phyloP scores from a whole-genome alignment of 2,113 vertebrate species.

The Coryphaenoides rupestris region DNA sequence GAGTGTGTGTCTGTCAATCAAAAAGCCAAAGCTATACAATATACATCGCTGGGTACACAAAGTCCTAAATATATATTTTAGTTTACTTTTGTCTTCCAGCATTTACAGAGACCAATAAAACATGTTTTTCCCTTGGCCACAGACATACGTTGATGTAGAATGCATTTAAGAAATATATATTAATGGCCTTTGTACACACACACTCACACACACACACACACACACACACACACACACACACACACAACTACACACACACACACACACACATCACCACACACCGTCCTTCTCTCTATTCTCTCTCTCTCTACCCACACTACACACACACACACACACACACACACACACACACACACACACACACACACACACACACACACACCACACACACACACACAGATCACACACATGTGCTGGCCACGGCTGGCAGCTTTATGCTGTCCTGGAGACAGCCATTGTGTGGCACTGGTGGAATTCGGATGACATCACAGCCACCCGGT shows the following conservation, averaged over 20 bases:
- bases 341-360: constrained; percentile 5
- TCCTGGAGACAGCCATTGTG: constrained; percentile 46
- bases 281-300: too few species aligned
- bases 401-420: not conserved
- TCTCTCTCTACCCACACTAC: too few species aligned
- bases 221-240: not conserved
- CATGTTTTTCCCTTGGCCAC: too few species aligned
- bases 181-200: not conserved
- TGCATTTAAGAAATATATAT: not conserved
- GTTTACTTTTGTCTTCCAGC: too few species aligned
- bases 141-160: too few species aligned
- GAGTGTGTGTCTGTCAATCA: too few species aligned
- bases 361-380: constrained; percentile 4
- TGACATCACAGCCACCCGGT: constrained; percentile 54
- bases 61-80: too few species aligned
- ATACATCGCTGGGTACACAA: too few species aligned
- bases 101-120: too few species aligned
- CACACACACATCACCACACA: constrained; percentile 6
- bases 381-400: not conserved
- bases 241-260: not conserved
- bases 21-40: too few species aligned
- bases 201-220: not conserved
- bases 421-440: constrained; percentile 40
- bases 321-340: constrained; percentile 1
- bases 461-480: constrained; percentile 43